Percentiles rank a stretch among this genome's conserved stretches.
Conservation (phyloP, 2,113 vertebrate species). For the Electrona antarctica region DNA sequence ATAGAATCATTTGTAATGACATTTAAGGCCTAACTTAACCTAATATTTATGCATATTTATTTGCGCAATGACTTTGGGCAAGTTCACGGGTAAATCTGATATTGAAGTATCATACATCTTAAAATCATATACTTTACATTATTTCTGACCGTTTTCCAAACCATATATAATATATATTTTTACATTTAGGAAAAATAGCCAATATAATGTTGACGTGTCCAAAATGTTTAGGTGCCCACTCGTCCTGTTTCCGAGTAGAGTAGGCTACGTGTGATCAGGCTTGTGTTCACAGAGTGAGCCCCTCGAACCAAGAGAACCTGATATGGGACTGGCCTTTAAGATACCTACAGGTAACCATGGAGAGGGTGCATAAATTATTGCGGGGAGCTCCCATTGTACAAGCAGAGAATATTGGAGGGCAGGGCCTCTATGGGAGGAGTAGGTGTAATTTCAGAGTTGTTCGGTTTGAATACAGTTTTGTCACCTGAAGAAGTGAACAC, state of each 20-base stretch:
- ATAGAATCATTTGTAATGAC: too few species aligned
- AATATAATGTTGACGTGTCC: too few species aligned
- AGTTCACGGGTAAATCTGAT: too few species aligned
- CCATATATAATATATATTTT: too few species aligned
- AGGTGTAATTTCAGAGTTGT: slow-evolving; percentile 25
- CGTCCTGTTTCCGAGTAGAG: slow-evolving; percentile 21
- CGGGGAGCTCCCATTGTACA: slow-evolving; percentile 58
- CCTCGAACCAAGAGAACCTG: slow-evolving; percentile 66
- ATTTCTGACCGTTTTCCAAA: slow-evolving; percentile 5
- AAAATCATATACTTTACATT: too few species aligned
- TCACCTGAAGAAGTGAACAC: too few species aligned
- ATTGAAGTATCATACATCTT: too few species aligned
- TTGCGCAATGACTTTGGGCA: too few species aligned
- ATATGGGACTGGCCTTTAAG: slow-evolving; percentile 76
- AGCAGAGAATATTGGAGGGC: slow-evolving; percentile 39
- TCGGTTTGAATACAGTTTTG: background rate
- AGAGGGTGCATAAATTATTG: slow-evolving; percentile 78
- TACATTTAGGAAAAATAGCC: too few species aligned
- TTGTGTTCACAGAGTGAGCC: slow-evolving; percentile 50
- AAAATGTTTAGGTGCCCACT: slow-evolving; percentile 2
- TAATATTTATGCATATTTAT: too few species aligned
- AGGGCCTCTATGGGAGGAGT: slow-evolving; percentile 7
- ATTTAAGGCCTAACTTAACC: too few species aligned
- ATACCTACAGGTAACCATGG: slow-evolving; percentile 80
- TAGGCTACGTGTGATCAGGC: slow-evolving; percentile 41